Evolutionary conservation across 2,797 vertebrate species (phyloP).

Genomic region (Cetoscarus ocellatus): DNA sequence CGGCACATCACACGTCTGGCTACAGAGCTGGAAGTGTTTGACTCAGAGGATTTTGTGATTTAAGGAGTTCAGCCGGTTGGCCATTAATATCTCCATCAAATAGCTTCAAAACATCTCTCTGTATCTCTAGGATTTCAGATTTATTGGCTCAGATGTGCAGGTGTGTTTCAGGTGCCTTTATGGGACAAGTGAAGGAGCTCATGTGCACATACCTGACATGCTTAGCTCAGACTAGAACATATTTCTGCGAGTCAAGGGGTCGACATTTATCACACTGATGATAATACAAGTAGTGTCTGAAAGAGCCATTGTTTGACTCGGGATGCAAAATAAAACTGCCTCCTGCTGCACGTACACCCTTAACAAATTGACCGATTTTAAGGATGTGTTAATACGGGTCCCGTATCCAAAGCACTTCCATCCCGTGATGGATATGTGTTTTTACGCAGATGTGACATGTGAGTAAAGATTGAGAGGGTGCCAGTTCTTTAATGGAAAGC

Average conservation of each 20-base stretch:
- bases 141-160: constrained; percentile 62
- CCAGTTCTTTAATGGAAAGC: constrained; percentile 68
- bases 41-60: constrained; percentile 36
- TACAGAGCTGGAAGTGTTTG: constrained; percentile 34
- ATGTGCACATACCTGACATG: constrained; percentile 56
- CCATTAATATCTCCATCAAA: constrained; percentile 48
- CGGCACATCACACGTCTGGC: constrained; percentile 69
- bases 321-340: constrained; percentile 22
- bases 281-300: constrained; percentile 25
- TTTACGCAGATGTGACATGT: constrained; percentile 44
- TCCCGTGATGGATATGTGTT: constrained; percentile 53
- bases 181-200: constrained; percentile 25
- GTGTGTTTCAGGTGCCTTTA: constrained; percentile 55
- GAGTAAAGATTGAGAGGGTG: constrained; percentile 56
- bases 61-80: constrained; percentile 36
- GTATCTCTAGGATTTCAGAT: constrained; percentile 60
- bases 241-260: constrained; percentile 46
- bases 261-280: constrained; percentile 66
- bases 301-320: constrained; percentile 46
- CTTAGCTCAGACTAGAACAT: constrained; percentile 40
- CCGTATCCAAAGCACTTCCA: constrained; percentile 65
- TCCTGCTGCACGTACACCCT: constrained; percentile 41
- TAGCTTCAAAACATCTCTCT: constrained; percentile 30
- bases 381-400: constrained; percentile 64
- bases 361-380: constrained; percentile 43